phyloP scores from a whole-genome alignment of 2,888 invertebrate species.

The Notocelia uddmanniana region DNA sequence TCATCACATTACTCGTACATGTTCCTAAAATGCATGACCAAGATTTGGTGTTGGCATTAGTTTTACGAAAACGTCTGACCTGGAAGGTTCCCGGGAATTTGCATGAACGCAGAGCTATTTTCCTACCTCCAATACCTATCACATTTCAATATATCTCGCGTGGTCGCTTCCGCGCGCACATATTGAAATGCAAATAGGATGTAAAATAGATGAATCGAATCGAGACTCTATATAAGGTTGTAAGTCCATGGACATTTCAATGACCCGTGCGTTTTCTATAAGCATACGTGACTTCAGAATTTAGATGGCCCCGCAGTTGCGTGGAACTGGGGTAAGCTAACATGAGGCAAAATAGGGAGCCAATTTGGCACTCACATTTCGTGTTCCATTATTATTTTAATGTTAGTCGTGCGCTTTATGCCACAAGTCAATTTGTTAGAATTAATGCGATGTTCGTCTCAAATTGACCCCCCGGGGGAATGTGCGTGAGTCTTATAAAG shows the following conservation, averaged over 20 bases:
- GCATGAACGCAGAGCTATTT: too few relatives aligned
- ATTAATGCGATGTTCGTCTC: neutral
- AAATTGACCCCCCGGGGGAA: neutral
- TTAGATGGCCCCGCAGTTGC: conserved; percentile 1
- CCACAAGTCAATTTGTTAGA: neutral
- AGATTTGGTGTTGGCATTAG: too few relatives aligned
- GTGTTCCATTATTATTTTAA: neutral
- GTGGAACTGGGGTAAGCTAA: conserved; percentile 23
- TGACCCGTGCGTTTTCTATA: neutral
- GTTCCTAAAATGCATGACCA: too few relatives aligned
- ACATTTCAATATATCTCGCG: too few relatives aligned
- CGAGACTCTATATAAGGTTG: neutral
- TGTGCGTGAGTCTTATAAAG: conserved; percentile 20
- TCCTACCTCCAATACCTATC: too few relatives aligned
- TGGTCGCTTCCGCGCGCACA: too few relatives aligned
- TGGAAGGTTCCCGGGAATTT: too few relatives aligned
- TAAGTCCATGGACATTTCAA: neutral
- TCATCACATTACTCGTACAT: too few relatives aligned
- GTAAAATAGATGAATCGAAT: neutral
- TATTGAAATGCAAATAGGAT: too few relatives aligned
- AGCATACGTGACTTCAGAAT: conserved; percentile 2
- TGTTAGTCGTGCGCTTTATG: neutral
- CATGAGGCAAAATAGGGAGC: neutral
- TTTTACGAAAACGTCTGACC: too few relatives aligned
- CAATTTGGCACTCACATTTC: neutral